Evolutionary conservation across 2,888 invertebrate genomes (phyloP).

Genomic region (Slavum lentiscoides): DNA sequence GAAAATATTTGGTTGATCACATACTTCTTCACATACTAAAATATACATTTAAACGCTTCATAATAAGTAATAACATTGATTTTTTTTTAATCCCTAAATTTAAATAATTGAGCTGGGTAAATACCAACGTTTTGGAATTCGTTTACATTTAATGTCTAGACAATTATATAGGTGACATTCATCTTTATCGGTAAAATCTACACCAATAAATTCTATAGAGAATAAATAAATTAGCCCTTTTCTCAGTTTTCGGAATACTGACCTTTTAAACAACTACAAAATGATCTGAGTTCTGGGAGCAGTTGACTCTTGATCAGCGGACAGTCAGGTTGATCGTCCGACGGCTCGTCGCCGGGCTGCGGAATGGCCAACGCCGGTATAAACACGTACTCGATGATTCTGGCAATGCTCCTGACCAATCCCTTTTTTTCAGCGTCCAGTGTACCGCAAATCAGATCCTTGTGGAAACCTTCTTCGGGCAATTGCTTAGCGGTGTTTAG

Average conservation of each 20-base stretch:
- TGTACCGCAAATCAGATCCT: slow-evolving; percentile 71
- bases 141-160: too few relatives aligned
- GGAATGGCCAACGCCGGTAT: slow-evolving; percentile 83
- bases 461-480: slow-evolving; percentile 91
- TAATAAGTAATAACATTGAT: too few relatives aligned
- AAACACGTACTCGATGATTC: slow-evolving; percentile 84
- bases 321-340: slow-evolving; percentile 75
- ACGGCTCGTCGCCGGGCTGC: slow-evolving; percentile 63
- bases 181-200: too few relatives aligned
- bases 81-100: too few relatives aligned
- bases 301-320: slow-evolving; percentile 82
- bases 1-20: slow-evolving; percentile 76
- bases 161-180: too few relatives aligned
- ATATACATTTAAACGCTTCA: too few relatives aligned
- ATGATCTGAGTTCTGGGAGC: slow-evolving; percentile 79
- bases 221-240: too few relatives aligned
- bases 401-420: slow-evolving; percentile 82
- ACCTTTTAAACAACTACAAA: slow-evolving; percentile 84
- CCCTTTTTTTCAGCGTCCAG: slow-evolving; percentile 78
- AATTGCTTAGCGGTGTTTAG: slow-evolving; percentile 79
- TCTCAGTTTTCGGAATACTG: not conserved
- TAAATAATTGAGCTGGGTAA: too few relatives aligned
- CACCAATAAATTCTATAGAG: too few relatives aligned
- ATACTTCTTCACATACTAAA: slow-evolving; percentile 81
- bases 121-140: too few relatives aligned